phyloP scores from a whole-genome alignment of 2,888 invertebrate genomes.

The Drosophila greeni region DNA sequence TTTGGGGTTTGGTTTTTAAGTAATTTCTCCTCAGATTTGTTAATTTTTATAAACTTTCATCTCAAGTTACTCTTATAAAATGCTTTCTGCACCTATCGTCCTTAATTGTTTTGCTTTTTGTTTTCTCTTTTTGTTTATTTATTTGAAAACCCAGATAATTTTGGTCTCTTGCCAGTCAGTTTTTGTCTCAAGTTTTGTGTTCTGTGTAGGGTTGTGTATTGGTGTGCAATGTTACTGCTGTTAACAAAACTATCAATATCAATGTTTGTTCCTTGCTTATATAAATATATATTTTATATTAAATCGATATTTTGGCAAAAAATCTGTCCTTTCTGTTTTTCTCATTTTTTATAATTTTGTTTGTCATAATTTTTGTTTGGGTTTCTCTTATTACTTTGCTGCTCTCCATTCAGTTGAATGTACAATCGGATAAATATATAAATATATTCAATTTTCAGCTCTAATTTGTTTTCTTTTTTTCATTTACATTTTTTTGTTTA shows the following conservation, averaged over 20 bases:
- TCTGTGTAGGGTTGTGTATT: constrained; percentile 42
- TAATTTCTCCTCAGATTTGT: constrained; percentile 54
- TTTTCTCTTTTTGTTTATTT: constrained; percentile 52
- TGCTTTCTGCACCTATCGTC: constrained; percentile 58
- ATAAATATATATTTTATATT: constrained; percentile 57
- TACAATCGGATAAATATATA: constrained; percentile 55
- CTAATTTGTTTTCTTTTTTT: constrained; percentile 64
- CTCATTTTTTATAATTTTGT: constrained; percentile 30
- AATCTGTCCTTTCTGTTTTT: constrained; percentile 34
- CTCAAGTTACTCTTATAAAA: constrained; percentile 71
- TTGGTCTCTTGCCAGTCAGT: constrained; percentile 79
- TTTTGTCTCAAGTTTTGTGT: constrained; percentile 71
- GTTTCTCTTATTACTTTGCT: constrained; percentile 41
- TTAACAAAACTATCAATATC: constrained; percentile 72
- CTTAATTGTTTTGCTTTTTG: constrained; percentile 25
- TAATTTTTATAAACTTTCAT: constrained; percentile 76
- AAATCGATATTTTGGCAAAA: constrained; percentile 56
- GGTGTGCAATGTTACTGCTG: constrained; percentile 48
- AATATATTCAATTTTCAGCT: constrained; percentile 67
- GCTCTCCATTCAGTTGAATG: constrained; percentile 54
- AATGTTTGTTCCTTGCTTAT: constrained; percentile 59
- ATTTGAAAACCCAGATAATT: constrained; percentile 79
- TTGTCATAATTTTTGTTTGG: constrained; percentile 28
- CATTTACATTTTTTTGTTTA: constrained; percentile 56
- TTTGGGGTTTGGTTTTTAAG: constrained; percentile 45